Base-by-base conservation (phyloP, 2,888 invertebrate species). In the Patella caerulea region DNA sequence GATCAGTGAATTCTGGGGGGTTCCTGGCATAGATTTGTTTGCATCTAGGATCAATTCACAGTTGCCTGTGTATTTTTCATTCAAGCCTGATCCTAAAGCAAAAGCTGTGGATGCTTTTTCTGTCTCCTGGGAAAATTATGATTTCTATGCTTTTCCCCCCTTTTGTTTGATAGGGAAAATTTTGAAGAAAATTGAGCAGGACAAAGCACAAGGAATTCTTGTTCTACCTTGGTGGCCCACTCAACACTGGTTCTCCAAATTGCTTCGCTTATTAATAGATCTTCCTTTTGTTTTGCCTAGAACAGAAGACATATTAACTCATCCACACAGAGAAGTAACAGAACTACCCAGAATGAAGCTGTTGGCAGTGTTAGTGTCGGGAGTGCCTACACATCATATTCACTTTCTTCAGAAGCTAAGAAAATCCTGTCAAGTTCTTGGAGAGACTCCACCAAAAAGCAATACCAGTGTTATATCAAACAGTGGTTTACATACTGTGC, bases 101-200 rank as follows among this genome's bases (percentile, higher is more conserved):
- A 34, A 45, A 7, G 76, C 71, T n/a, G 59, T 75, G 19, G 79
- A 79, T 73, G 65, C 77, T 15, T 81, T 79, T 69, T 74, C 73
- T 12, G 14, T 75, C 7, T n/a, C 14, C 29, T 81, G 81, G 81
- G 34, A n/a, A n/a, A 19, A 17, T 7, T 45, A 45, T 15, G 59
- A 56, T 5, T 76, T 79, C 45, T 81, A 79, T 77, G 73, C 77
- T 7, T 79, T 81, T 69, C 79, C 79, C 34, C 79, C 78, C 74
- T 78, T 76, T 71, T 65, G 72, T 59, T 15, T 78, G 14, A 65
- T 79, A 17, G 65, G 12, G 5, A 17, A 24, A 72, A 73, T 75
- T 2, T n/a, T 81, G 12, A 71, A 79, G 71, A 79, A 81, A 34
- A 72, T 78, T 4, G n/a, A 70, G n/a, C 34, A 65, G 45, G 79